Evolutionary conservation across 2,888 invertebrate species (phyloP).

Genomic region (Tinea pellionella): DNA sequence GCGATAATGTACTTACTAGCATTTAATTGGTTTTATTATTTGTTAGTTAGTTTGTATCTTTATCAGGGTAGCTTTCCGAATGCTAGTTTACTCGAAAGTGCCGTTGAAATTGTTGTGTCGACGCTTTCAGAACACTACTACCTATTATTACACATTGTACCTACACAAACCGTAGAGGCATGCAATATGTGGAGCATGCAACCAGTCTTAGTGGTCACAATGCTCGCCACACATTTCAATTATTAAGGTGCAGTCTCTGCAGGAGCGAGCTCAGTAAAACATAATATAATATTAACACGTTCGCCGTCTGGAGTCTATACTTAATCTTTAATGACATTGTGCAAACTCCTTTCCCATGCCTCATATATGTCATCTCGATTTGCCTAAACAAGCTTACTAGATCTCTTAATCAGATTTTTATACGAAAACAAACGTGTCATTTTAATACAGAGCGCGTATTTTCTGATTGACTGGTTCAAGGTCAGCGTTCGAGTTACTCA

Average conservation of each 20-base stretch:
- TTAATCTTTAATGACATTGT: constrained; percentile 15
- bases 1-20: too few relatives aligned
- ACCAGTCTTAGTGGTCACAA: constrained; percentile 6
- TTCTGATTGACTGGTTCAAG: too few relatives aligned
- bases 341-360: constrained; percentile 12
- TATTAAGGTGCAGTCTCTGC: constrained; percentile 14
- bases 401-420: neutral
- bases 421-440: neutral
- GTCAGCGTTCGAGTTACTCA: too few relatives aligned
- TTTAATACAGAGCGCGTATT: too few relatives aligned
- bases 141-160: too few relatives aligned
- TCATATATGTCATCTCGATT: neutral
- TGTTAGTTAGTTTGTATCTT: too few relatives aligned
- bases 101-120: neutral
- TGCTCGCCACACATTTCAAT: constrained; percentile 10
- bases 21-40: too few relatives aligned
- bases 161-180: neutral
- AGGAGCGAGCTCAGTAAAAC: constrained; percentile 6
- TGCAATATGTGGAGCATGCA: neutral
- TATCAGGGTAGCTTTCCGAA: too few relatives aligned
- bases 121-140: neutral
- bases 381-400: too few relatives aligned
- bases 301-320: constrained; percentile 14
- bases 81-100: neutral
- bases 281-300: constrained; percentile 16